A percentile compares a stretch with the other conserved stretches of the same genome.
Conservation (phyloP, 2,113 vertebrate species). For the Numida meleagris region DNA sequence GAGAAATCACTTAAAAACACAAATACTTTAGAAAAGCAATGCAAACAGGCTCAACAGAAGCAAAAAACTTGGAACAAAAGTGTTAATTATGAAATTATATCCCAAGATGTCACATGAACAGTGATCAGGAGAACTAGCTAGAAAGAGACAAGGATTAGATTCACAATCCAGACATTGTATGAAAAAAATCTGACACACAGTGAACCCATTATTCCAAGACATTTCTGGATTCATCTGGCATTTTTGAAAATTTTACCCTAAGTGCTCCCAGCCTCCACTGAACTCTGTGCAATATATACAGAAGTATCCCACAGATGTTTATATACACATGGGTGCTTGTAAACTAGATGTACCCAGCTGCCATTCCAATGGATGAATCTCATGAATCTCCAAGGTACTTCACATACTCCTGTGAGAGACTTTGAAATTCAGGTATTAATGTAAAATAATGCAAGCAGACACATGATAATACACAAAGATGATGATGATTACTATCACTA, state of each 20-base stretch:
- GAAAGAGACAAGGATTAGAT: not conserved
- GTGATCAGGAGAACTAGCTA: not conserved
- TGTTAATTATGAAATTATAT: accelerated
- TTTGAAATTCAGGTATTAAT: not conserved
- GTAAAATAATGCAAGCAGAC: not conserved
- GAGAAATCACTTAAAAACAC: not conserved
- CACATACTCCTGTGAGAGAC: not conserved
- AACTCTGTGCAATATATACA: not conserved
- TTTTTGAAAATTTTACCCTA: not conserved
- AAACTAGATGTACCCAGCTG: not conserved
- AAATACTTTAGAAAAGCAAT: not conserved
- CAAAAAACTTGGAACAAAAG: not conserved
- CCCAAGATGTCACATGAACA: not conserved
- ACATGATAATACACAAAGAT: not conserved
- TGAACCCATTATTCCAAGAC: not conserved
- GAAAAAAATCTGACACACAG: not conserved
- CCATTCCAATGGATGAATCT: not conserved
- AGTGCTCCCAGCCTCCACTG: not conserved
- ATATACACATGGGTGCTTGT: not conserved
- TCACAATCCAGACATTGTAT: not conserved
- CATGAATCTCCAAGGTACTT: not conserved
- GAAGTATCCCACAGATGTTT: not conserved
- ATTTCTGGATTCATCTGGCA: not conserved
- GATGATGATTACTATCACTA: not conserved
- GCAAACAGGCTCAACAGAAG: not conserved